A percentile compares a stretch with the other conserved stretches of the same genome.
These are phyloP conservation scores for Tanypteryx hageni DNA, from an alignment of 2,888 invertebrate genomes.

Conservation along the genomic window DNA sequence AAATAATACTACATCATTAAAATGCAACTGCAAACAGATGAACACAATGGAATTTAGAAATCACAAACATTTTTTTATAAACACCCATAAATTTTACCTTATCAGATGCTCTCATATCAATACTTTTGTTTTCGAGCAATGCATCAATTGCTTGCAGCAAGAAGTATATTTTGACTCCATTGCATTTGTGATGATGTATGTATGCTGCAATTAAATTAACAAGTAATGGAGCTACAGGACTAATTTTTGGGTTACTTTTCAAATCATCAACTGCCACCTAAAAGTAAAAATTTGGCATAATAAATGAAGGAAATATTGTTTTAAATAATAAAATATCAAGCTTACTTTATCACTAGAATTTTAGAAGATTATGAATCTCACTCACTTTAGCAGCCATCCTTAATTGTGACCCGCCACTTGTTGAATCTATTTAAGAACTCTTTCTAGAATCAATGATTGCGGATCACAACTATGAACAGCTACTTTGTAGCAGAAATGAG, in stretches of 20 bases:
- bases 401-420: too few relatives aligned
- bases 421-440: too few relatives aligned
- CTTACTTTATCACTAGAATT: too few relatives aligned
- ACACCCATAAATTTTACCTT: background rate
- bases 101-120: constrained; percentile 50
- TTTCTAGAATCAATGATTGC: too few relatives aligned
- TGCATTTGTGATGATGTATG: constrained; percentile 26
- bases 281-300: background rate
- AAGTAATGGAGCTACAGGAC: constrained; percentile 63
- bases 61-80: background rate
- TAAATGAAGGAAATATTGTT: too few relatives aligned
- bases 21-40: background rate
- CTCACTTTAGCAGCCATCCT: too few relatives aligned
- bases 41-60: background rate
- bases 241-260: constrained; percentile 65
- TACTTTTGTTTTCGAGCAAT: constrained; percentile 31
- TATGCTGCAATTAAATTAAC: constrained; percentile 65
- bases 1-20: background rate
- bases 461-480: too few relatives aligned
- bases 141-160: constrained; percentile 48
- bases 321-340: too few relatives aligned
- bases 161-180: constrained; percentile 49
- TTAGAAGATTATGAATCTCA: too few relatives aligned
- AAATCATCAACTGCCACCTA: constrained; percentile 67
- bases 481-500: too few relatives aligned